A percentile compares a stretch with the other conserved stretches of the same genome.
Evolutionary conservation across 2,888 invertebrate genomes (phyloP).

Genomic region (Macrosiphum euphorbiae): DNA sequence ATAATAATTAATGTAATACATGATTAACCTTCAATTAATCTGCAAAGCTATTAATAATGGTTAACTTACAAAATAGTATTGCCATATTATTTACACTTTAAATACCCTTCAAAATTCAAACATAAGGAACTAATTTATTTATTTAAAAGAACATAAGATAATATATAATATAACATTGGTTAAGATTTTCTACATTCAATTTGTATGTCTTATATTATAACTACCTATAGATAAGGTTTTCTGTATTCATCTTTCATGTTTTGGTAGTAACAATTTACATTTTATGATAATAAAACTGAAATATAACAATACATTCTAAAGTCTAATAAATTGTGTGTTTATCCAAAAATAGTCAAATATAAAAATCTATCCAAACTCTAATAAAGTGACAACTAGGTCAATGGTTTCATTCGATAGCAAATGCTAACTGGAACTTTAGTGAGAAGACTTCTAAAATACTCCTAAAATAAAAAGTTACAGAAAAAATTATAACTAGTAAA

Average conservation of each 20-base stretch:
- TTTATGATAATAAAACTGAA: background rate
- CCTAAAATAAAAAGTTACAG: background rate
- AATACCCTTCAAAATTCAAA: background rate
- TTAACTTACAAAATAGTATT: background rate
- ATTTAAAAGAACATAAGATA: background rate
- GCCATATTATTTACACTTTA: background rate
- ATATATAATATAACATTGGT: background rate
- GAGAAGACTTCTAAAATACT: background rate
- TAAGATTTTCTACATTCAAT: background rate
- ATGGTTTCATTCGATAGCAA: background rate
- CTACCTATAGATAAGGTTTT: background rate
- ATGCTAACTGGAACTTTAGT: background rate
- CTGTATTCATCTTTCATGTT: background rate
- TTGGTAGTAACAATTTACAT: background rate
- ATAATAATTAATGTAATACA: background rate
- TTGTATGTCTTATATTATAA: background rate
- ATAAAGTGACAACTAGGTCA: background rate
- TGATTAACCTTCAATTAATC: background rate
- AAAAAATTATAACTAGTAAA: background rate
- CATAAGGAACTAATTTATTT: background rate
- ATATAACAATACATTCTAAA: background rate
- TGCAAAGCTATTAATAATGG: background rate
- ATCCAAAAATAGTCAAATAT: background rate
- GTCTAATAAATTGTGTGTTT: background rate
- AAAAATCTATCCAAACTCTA: background rate